Conservation (phyloP, 2,888 invertebrate species). For the Aphelenchoides bicaudatus region DNA sequence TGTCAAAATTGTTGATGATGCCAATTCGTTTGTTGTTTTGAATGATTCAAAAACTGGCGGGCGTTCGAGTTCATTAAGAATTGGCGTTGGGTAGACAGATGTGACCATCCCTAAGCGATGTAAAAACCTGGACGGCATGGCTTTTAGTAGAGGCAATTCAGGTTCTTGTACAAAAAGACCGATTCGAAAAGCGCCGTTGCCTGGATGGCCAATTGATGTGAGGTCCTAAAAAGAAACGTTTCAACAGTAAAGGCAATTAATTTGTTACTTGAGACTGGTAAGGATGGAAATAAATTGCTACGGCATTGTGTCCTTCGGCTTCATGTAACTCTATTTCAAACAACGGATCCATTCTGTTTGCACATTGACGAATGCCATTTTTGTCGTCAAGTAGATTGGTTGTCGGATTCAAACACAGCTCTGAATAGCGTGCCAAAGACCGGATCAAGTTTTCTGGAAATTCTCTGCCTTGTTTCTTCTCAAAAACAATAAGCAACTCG, state of each 20-base stretch:
- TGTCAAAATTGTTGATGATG: conserved; percentile 17
- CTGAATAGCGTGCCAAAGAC: conserved; percentile 15
- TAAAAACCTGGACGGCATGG: conserved; percentile 47
- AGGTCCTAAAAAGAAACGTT: background rate
- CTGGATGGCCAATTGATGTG: conserved; percentile 21
- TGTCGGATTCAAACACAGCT: conserved; percentile 19
- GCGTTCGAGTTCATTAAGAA: conserved; percentile 45
- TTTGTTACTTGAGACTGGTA: conserved; percentile 7
- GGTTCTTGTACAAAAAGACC: conserved; percentile 43
- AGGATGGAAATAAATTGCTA: conserved; percentile 30
- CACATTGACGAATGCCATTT: conserved; percentile 30
- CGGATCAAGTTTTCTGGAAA: conserved; percentile 17
- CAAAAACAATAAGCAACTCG: conserved; percentile 35
- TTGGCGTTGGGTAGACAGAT: conserved; percentile 50
- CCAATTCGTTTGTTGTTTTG: conserved; percentile 34
- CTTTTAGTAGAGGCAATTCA: conserved; percentile 49
- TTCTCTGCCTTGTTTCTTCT: conserved; percentile 15
- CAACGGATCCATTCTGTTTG: conserved; percentile 28
- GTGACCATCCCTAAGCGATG: conserved; percentile 43
- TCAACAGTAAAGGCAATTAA: background rate
- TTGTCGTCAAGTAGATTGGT: conserved; percentile 26
- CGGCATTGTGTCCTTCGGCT: conserved; percentile 29
- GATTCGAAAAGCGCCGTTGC: conserved; percentile 38
- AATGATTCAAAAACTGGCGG: conserved; percentile 35
- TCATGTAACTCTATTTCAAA: conserved; percentile 21